Conservation (phyloP, 2,797 vertebrate genomes). For the Pangasius djambal region DNA sequence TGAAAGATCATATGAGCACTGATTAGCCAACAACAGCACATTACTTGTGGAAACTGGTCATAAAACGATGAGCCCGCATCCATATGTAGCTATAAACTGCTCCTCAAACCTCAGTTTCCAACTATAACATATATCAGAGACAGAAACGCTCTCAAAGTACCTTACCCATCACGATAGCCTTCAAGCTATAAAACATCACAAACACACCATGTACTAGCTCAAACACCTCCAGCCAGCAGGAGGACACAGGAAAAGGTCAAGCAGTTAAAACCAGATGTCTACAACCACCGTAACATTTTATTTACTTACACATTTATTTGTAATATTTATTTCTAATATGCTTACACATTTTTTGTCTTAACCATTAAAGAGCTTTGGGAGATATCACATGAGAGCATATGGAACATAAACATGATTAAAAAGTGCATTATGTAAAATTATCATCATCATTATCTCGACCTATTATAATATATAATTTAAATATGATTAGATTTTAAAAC, state of each 20-base stretch:
- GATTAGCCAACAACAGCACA: not conserved
- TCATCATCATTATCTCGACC: no score
- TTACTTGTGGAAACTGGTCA: not conserved
- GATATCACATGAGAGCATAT: not conserved
- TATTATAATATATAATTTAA: not conserved
- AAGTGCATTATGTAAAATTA: not conserved
- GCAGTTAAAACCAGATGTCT: not conserved
- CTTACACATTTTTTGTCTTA: not conserved
- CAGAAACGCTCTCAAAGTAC: constrained; percentile 16
- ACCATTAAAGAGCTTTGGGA: not conserved
- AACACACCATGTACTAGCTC: constrained; percentile 13
- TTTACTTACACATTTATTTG: not conserved
- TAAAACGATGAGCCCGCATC: not conserved
- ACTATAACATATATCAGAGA: constrained; percentile 9
- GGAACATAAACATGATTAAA: not conserved
- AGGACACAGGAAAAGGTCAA: not conserved
- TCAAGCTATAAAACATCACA: constrained; percentile 40
- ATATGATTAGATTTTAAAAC: not conserved
- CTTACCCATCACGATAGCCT: not conserved
- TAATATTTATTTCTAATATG: not conserved
- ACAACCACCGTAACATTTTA: not conserved
- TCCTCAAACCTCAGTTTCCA: not conserved
- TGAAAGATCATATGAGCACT: not conserved
- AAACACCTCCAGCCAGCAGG: not conserved
- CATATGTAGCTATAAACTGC: constrained; percentile 36